These are phyloP conservation scores for Melanophora roralis DNA, from an alignment of 2,888 invertebrate genomes.

Conservation along the genomic window DNA sequence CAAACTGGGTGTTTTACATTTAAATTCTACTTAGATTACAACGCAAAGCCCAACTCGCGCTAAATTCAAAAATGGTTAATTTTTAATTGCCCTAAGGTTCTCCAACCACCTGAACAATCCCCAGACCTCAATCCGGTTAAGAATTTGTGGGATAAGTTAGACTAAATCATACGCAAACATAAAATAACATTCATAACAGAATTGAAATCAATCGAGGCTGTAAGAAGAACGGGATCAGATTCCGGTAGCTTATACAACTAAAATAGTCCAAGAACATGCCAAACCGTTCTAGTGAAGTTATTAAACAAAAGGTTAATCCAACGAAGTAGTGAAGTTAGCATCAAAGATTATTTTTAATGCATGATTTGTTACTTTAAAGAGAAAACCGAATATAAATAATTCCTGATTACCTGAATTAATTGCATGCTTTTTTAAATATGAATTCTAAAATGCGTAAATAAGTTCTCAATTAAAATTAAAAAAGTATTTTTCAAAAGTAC, in stretches of 20 bases:
- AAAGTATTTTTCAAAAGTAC: too few relatives aligned
- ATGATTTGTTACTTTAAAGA: not conserved
- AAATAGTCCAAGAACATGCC: not conserved
- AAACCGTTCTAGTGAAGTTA: not conserved
- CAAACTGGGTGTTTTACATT: too few relatives aligned
- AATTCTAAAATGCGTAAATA: too few relatives aligned
- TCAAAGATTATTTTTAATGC: not conserved
- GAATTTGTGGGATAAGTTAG: not conserved
- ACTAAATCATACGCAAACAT: not conserved
- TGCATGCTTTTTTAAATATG: not conserved
- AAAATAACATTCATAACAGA: not conserved
- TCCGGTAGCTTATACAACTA: not conserved
- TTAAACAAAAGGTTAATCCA: not conserved
- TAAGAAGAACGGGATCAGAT: too few relatives aligned
- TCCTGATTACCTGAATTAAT: not conserved
- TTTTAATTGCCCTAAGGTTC: not conserved
- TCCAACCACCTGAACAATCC: not conserved
- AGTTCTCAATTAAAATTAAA: too few relatives aligned
- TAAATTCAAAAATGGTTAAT: not conserved
- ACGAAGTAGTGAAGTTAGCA: not conserved
- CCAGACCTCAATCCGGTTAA: not conserved
- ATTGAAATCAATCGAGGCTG: too few relatives aligned
- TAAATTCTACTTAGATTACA: too few relatives aligned
- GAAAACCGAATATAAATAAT: conserved; percentile 3
- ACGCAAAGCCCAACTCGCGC: too few relatives aligned